Conservation (phyloP, 35 echinoderm and acorn worm species). For the Amphiura filiformis region DNA sequence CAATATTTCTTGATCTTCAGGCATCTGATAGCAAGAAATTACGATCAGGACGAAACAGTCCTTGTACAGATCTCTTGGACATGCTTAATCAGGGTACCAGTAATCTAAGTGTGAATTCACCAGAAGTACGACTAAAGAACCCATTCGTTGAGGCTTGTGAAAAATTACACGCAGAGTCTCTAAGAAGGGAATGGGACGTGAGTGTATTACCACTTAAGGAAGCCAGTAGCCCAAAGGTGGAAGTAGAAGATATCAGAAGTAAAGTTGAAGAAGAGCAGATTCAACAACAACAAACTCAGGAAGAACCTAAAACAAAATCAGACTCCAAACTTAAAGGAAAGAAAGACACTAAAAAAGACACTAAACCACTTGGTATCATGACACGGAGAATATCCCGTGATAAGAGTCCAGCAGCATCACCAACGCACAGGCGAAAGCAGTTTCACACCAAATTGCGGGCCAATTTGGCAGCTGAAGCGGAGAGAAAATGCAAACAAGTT, state of each 20-base stretch:
- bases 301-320: background rate
- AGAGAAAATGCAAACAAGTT: conserved; percentile 19
- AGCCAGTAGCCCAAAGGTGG: conserved; percentile 9
- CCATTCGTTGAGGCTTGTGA: conserved; percentile 96
- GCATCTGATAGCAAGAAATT: conserved; percentile 65
- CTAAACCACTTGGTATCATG: background rate
- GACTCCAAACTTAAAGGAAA: background rate
- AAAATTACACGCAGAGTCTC: conserved; percentile 56
- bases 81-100: conserved; percentile 82
- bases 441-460: conserved; percentile 15
- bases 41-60: conserved; percentile 60
- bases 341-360: background rate
- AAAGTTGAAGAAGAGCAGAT: background rate
- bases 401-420: background rate
- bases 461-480: conserved; percentile 1
- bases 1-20: conserved; percentile 61
- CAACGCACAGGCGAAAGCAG: background rate
- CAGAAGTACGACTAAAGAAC: conserved; percentile 73
- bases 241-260: background rate
- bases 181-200: background rate
- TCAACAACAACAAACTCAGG: background rate
- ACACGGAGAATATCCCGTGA: background rate
- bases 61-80: conserved; percentile 58
- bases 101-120: conserved; percentile 91
- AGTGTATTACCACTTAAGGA: background rate